Percentiles rank a stretch among this genome's conserved stretches.
Evolutionary conservation across 2,113 vertebrate genomes (phyloP).

Genomic region (Oophaga pumilio): DNA sequence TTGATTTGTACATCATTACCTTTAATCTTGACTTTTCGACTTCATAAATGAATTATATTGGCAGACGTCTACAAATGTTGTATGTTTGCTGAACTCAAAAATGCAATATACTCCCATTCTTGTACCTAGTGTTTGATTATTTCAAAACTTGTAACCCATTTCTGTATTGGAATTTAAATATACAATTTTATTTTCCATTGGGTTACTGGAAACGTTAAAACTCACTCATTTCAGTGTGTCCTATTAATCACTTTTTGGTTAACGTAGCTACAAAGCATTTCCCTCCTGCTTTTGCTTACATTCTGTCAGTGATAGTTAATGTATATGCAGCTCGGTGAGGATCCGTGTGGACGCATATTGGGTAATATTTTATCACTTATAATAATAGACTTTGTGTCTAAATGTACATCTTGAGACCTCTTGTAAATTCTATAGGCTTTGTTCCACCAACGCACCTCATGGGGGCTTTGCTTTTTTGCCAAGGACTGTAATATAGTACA

Average conservation of each 20-base stretch:
- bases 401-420: slow-evolving; percentile 33
- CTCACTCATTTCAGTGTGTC: slow-evolving; percentile 55
- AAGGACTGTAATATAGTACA: slow-evolving; percentile 36
- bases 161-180: slow-evolving; percentile 61
- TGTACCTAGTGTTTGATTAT: slow-evolving; percentile 66
- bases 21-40: neutral
- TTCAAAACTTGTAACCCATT: slow-evolving; percentile 64
- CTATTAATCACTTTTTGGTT: slow-evolving; percentile 60
- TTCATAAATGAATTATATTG: neutral
- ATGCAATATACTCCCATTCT: slow-evolving; percentile 38
- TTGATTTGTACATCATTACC: neutral
- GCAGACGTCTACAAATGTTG: neutral
- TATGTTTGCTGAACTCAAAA: neutral
- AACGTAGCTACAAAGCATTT: neutral
- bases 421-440: slow-evolving; percentile 42
- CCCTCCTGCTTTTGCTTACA: neutral
- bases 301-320: slow-evolving; percentile 26
- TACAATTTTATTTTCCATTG: slow-evolving; percentile 61
- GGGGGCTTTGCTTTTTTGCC: slow-evolving; percentile 20
- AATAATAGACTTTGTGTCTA: slow-evolving; percentile 36
- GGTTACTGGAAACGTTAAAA: slow-evolving; percentile 57
- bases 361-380: slow-evolving; percentile 39
- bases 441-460: slow-evolving; percentile 31
- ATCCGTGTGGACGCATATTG: neutral
- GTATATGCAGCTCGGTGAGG: slow-evolving; percentile 1